Percentiles rank a stretch among this genome's conserved stretches.
These are phyloP conservation scores for Petrolisthes cinctipes DNA, from an alignment of 2,888 invertebrate genomes.

Conservation along the genomic window DNA sequence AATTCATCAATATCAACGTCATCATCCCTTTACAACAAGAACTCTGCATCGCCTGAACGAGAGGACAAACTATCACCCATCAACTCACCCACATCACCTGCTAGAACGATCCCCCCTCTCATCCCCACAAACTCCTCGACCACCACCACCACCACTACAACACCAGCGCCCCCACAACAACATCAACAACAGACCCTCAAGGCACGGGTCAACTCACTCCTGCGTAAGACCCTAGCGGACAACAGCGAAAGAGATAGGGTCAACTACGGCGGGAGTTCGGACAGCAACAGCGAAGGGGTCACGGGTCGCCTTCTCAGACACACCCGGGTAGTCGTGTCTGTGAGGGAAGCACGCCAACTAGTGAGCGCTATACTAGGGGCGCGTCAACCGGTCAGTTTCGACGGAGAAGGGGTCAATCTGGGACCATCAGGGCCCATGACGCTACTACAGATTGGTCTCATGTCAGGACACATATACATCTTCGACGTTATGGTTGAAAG, in stretches of 20 bases:
- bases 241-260: constrained; percentile 78
- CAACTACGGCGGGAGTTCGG: constrained; percentile 25
- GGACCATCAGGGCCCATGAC: constrained; percentile 90
- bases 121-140: constrained; percentile 25
- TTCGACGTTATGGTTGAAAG: constrained; percentile 90
- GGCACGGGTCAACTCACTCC: constrained; percentile 87
- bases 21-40: neutral
- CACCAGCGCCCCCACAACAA: constrained; percentile 21
- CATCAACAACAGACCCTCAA: constrained; percentile 83
- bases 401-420: constrained; percentile 93
- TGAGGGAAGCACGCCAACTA: constrained; percentile 82
- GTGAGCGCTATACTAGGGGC: constrained; percentile 70
- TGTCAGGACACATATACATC: constrained; percentile 85
- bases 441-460: constrained; percentile 80
- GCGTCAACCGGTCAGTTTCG: constrained; percentile 78
- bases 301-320: constrained; percentile 76
- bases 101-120: constrained; percentile 30
- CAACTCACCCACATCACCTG: constrained; percentile 38
- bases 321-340: constrained; percentile 83
- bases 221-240: constrained; percentile 89
- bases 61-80: constrained; percentile 25
- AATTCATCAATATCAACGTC: constrained; percentile 22
- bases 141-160: constrained; percentile 76
- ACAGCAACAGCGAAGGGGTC: constrained; percentile 43
- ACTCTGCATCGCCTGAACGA: constrained; percentile 31